phyloP scores from a whole-genome alignment of 2,113 vertebrate species.

The Tiliqua scincoides region DNA sequence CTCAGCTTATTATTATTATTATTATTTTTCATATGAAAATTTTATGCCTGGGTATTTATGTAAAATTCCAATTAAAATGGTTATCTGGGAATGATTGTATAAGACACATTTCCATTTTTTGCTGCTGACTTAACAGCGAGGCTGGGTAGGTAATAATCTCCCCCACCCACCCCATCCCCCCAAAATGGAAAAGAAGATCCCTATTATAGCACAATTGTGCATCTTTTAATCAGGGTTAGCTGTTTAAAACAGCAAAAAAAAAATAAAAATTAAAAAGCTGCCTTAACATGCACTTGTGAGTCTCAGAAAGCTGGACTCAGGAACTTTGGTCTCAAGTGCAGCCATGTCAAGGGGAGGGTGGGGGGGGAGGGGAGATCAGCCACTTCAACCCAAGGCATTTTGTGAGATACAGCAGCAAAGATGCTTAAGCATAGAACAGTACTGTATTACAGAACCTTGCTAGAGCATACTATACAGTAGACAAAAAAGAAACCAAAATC shows the following conservation, averaged over 20 bases:
- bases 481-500: slow-evolving; percentile 9
- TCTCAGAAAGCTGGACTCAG: slow-evolving; percentile 8
- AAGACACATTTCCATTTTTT: slow-evolving; percentile 52
- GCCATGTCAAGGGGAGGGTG: slow-evolving; percentile 24
- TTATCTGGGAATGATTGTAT: slow-evolving; percentile 57
- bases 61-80: slow-evolving; percentile 58
- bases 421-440: slow-evolving; percentile 62
- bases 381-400: slow-evolving; percentile 1
- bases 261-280: slow-evolving; percentile 19
- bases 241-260: slow-evolving; percentile 41
- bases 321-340: slow-evolving; percentile 38
- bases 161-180: not conserved
- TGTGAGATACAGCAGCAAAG: slow-evolving; percentile 50
- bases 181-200: slow-evolving; percentile 38
- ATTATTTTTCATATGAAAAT: slow-evolving; percentile 50
- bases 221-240: slow-evolving; percentile 66
- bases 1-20: slow-evolving; percentile 43
- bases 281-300: slow-evolving; percentile 19
- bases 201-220: slow-evolving; percentile 59
- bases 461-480: slow-evolving; percentile 59
- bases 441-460: slow-evolving; percentile 44
- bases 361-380: not conserved
- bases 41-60: slow-evolving; percentile 66
- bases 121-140: slow-evolving; percentile 65
- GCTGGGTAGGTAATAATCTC: slow-evolving; percentile 58